Evolutionary conservation across 2,113 vertebrate genomes (phyloP), one percentile per base, ranked within the genome.

Genomic region (Pterophyllum scalare): DNA sequence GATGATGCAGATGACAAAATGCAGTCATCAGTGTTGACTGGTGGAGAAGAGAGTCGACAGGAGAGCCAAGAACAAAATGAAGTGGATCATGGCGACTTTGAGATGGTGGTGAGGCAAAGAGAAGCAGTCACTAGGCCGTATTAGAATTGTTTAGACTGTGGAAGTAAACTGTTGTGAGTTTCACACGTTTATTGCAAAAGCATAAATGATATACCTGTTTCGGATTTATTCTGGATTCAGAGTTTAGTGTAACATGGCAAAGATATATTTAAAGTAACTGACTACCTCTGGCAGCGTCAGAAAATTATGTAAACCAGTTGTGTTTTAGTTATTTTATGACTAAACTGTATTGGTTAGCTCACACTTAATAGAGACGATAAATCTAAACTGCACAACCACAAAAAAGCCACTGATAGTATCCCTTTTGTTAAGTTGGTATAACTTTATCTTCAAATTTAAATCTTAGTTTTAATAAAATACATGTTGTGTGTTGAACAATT

Each of bases 61-160:
- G 98, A 98, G 87, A 99, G 97, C 94, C 98, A 99, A 84, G 98
- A 99, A 70, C 98, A 99, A 90, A 97, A 80, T 2, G 98, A 99
- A 91, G 98, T 99, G 91, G 98, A 99, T 88, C 98, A 99, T 0
- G 97, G 98, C 1, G 98, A 99, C 94, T 99, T 99, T 14, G 98
- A 99, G 94, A 99, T 99, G 98, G 98, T 99, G 97, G 98, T 99
- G 93, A 97, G 98, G 97, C 13, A 79, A 46, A 82, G 14, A 38
- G 1, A 11, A 15, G 4, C 26, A 31, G 5, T 84, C 33, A 59
- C 2, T 56, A 28, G 8, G 12, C 33, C 81, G 17, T n/a, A 19
- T 57, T 40, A 28, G 14, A 7, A 15, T 49, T 81, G 8, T 87
- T 65, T 9, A 49, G 28, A 54, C 12, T 80, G 8, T 78, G 2